Percentiles rank a stretch among this genome's conserved stretches.
Evolutionary conservation across 2,888 invertebrate genomes (phyloP).

Genomic region (Sisyra terminalis): DNA sequence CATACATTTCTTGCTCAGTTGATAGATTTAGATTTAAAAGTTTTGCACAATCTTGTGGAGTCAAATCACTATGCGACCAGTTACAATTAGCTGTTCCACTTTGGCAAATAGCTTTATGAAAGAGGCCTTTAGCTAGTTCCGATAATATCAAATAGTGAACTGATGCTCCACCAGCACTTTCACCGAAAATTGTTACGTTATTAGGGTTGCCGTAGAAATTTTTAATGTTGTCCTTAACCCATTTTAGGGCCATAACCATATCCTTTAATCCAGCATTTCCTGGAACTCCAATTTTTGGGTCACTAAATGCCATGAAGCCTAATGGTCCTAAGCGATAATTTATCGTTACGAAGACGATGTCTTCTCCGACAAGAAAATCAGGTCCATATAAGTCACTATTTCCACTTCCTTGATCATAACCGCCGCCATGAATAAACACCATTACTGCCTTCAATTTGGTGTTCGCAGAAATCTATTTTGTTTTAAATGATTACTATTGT

Average conservation of each 20-base stretch:
- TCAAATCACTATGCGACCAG: background rate
- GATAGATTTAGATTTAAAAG: background rate
- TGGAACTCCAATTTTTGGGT: background rate
- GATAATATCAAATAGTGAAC: background rate
- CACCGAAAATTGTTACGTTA: background rate
- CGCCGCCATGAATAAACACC: background rate
- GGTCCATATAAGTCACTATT: background rate
- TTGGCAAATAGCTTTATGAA: background rate
- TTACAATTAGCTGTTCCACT: background rate
- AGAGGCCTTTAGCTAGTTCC: background rate
- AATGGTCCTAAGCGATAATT: background rate
- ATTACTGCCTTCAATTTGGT: background rate
- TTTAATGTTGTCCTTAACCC: background rate
- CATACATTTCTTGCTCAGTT: background rate
- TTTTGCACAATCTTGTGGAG: background rate
- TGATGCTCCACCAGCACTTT: background rate
- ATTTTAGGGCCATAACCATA: background rate
- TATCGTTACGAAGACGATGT: background rate
- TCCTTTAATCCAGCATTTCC: constrained; percentile 2
- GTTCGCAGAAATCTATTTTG: background rate
- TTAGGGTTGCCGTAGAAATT: constrained; percentile 1
- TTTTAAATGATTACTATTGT: too few species aligned
- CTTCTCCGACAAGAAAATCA: background rate
- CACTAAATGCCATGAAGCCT: background rate
- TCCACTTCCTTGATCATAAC: background rate